Conservation (phyloP, 1,140 invertebrate species). For the Papilio xuthus region DNA sequence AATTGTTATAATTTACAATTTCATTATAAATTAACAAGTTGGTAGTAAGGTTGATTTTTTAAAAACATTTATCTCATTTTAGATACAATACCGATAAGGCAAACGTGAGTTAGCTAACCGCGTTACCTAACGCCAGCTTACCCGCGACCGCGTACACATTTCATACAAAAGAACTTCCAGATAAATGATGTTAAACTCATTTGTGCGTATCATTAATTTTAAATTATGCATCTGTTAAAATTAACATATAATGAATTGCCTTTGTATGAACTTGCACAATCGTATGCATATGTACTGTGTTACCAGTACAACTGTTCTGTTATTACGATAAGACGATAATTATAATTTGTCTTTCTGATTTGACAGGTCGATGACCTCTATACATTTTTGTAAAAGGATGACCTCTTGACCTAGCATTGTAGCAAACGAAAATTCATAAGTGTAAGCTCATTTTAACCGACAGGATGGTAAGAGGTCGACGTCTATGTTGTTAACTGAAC, state of each 20-base stretch:
- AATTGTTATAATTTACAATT: neutral
- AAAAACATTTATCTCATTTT: slow-evolving; percentile 38
- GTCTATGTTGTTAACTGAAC: neutral
- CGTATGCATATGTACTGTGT: slow-evolving; percentile 42
- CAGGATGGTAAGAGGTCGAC: neutral
- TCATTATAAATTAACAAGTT: neutral
- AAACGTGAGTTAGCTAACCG: slow-evolving; percentile 73
- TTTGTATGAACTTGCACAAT: slow-evolving; percentile 61
- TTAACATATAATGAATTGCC: slow-evolving; percentile 68
- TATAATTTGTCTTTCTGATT: slow-evolving; percentile 20
- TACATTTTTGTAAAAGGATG: neutral
- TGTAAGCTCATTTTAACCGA: neutral
- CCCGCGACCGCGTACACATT: slow-evolving; percentile 56
- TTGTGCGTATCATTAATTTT: slow-evolving; percentile 70
- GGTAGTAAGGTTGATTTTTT: neutral
- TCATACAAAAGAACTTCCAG: slow-evolving; percentile 68
- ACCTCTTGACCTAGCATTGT: neutral
- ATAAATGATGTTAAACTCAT: slow-evolving; percentile 63
- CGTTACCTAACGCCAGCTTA: slow-evolving; percentile 59
- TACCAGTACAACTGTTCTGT: slow-evolving; percentile 32
- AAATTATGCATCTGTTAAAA: slow-evolving; percentile 67
- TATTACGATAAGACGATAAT: slow-evolving; percentile 23
- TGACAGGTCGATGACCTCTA: slow-evolving; percentile 14
- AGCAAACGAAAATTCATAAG: neutral
- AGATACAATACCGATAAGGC: slow-evolving; percentile 65